phyloP scores from a whole-genome alignment of 2,113 vertebrate species.

The Melanotaenia duboulayi region DNA sequence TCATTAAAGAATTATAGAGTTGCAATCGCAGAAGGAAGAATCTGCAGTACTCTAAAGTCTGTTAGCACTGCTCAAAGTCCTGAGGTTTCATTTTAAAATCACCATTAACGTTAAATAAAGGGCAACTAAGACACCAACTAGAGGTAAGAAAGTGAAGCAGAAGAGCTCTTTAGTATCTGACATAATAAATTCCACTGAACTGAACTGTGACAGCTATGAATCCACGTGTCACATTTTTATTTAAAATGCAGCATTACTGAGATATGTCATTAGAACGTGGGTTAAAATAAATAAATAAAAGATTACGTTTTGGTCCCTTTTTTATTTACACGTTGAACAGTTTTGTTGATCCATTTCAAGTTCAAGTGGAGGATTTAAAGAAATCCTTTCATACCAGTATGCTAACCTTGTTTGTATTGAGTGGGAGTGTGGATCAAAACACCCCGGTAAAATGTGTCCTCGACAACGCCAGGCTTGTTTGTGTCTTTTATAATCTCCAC shows the following conservation, averaged over 20 bases:
- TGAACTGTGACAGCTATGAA: neutral
- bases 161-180: neutral
- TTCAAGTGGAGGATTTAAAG: neutral
- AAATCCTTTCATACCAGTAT: constrained; percentile 7
- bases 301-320: neutral
- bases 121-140: too few species aligned
- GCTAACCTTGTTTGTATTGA: neutral
- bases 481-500: constrained; percentile 41
- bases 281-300: too few species aligned
- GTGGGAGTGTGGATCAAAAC: neutral
- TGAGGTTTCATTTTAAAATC: neutral
- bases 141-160: neutral
- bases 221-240: neutral
- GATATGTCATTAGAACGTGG: neutral
- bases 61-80: neutral
- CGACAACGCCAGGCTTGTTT: constrained; percentile 42
- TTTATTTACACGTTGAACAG: neutral
- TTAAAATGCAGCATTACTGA: neutral
- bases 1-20: constrained; percentile 20
- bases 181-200: neutral
- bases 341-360: neutral
- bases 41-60: constrained; percentile 17
- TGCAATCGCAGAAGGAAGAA: constrained; percentile 6
- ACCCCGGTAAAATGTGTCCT: constrained; percentile 34
- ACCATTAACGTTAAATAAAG: too few species aligned